Evolutionary conservation across 2,888 invertebrate genomes (phyloP), one percentile per base, ranked within the genome.

Genomic region (Drosophila greeni): DNA sequence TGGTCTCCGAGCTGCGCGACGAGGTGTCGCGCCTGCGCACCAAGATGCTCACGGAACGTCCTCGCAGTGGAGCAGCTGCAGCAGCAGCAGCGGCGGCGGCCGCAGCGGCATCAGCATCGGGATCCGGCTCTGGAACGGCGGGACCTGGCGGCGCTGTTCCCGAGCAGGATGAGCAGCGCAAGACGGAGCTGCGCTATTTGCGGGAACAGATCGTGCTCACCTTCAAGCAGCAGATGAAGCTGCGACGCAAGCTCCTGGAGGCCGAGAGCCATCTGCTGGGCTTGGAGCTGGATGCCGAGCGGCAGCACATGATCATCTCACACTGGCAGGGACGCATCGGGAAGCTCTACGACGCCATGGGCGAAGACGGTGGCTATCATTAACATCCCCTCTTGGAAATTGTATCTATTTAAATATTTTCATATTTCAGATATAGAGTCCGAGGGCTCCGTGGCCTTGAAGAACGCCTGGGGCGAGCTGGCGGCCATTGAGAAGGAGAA

Each of bases 201-300:
- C 92, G 96, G 37, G 95, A 96, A 80, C 94, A 96, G 77, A 95
- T 97, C 43, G 94, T 97, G 5, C 92, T 94, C 0, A 95, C 95
- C 0, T 97, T 97, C 87, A 95, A 96, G 85, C 96, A 96, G 75
- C 97, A 97, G 88, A 97, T 97, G 96, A 93, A 95, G 70, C 89
- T 97, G 34, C 91, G 97, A 76, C 91, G 95, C 33, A 93, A 95
- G 54, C 90, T 98, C 26, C 94, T 98, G 92, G 97, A 97, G 87
- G 91, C 97, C 12, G 97, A 98, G 88, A 96, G 96, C 75, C 95
- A 95, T 82, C 90, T 97, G 53, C 89, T 97, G 72, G 95, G 96
- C 2, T 90, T 97, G 45, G 96, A 95, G 34, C 91, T 97, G 83
- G 97, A 97, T 79, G 94, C 95, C 0, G 97, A 96, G 86, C 91